phyloP scores from a whole-genome alignment of 2,113 vertebrate species.

The Pelecanus crispus region DNA sequence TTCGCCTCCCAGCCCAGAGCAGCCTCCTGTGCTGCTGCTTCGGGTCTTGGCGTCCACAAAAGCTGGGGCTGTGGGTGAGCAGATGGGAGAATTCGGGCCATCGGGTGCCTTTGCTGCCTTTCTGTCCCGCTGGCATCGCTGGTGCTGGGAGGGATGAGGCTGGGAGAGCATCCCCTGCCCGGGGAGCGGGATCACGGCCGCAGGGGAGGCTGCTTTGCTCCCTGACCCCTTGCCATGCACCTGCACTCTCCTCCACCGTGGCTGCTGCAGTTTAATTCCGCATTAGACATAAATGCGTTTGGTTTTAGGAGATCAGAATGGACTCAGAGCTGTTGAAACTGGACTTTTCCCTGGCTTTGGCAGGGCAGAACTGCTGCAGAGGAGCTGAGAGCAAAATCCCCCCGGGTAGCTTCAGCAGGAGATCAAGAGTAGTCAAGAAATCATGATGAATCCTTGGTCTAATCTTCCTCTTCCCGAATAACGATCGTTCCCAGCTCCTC shows the following conservation, averaged over 20 bases:
- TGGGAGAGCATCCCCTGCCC: not conserved
- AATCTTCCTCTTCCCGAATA: not conserved
- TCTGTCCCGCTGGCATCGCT: accelerated
- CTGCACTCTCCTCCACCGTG: accelerated
- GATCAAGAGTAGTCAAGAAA: not conserved
- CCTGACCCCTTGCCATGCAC: accelerated
- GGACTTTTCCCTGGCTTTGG: conserved; percentile 1
- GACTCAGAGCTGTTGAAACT: not conserved
- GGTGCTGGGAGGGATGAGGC: not conserved
- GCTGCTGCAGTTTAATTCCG: not conserved
- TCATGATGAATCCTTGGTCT: not conserved
- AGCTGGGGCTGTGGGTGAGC: not conserved
- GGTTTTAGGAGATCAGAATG: not conserved
- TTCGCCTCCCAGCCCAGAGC: not conserved
- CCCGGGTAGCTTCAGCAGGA: accelerated
- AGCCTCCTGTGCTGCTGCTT: not conserved
- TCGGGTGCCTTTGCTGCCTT: not conserved
- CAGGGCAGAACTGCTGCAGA: not conserved
- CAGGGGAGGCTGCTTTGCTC: not conserved
- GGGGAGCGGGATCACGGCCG: accelerated
- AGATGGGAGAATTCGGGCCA: accelerated
- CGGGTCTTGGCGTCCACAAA: accelerated
- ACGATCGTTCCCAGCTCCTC: not conserved
- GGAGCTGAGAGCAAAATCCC: not conserved
- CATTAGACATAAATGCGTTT: not conserved